Evolutionary conservation across 2,888 invertebrate species (phyloP), one percentile per base, ranked within the genome.

Genomic region (Lasioglossum zephyrum): DNA sequence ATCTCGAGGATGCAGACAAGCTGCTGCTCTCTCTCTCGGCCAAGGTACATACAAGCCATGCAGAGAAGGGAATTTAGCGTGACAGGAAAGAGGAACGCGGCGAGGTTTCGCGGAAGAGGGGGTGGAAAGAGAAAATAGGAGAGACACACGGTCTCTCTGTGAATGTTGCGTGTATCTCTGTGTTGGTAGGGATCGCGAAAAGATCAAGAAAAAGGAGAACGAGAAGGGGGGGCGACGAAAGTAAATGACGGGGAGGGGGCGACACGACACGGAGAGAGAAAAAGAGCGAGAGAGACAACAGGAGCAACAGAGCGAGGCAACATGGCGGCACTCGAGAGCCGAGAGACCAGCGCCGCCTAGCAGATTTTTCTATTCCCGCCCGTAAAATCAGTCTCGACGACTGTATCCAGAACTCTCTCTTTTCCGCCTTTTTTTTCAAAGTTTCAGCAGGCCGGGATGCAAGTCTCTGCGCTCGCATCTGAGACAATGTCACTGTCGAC

Each of bases 341-440:
- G 26, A 75, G 92, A 90, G 83, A 85, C 82, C 88, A 94, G 94
- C 94, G 95, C 94, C 94, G 92, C 92, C 95, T 94, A 92, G 92
- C 88, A 87, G 92, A 93, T 93, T 95, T 94, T 94, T 93, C 90
- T 91, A 92, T 93, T 93, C 92, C 92, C 93, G 92, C 93, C 92
- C 36, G 85, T 85, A 77, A 86, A 91, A 73, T 81, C 70, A 49
- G 84, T 86, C 83, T 82, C 83, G 63, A 78, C 70, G 57, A 57
- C 57, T n/a, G 41, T 69, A 74, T 53, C 26, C 16, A 41, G 57
- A 78, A 70, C 77, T 70, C 49, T 63, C 69, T 70, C 69, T 44
- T 26, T 77, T 63, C 18, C 16, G 31, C 31, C 36, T 63, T 63
- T 63, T 63, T 60, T 63, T 63, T 63, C 63, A 36, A 63, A 31